Base-by-base conservation (phyloP, 2,888 invertebrate genomes). In the Cosmia pyralina region DNA sequence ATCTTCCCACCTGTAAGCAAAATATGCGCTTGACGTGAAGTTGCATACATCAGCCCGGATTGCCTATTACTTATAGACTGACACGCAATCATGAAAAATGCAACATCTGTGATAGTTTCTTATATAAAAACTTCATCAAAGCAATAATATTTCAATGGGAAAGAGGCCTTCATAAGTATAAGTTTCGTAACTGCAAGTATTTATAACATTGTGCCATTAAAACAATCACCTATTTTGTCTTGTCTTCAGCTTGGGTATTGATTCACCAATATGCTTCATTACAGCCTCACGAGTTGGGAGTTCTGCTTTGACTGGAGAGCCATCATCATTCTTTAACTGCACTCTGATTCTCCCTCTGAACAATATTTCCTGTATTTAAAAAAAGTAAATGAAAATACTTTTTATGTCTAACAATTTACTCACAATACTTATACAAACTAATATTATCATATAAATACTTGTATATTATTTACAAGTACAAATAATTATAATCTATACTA, bases 281-380 rank as follows among this genome's bases (percentile, higher is more conserved):
- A 99, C 91, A 60, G 98, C 97, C 84, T 98, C 98, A 82, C 99
- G 97, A 0, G 97, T 97, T 1, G 98, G 96, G 88, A 98, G 98
- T 55, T 97, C 97, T 0, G 97, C 92, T 90, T 98, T 97, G 46
- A 97, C 94, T 0, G 98, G 97, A 34, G 97, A 96, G 0, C 98
- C 99, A 93, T 99, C 98, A 90, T 99, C 98, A 92, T 98, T 98
- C 91, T 98, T 98, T 77, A 99, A 94, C 91, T 99, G 99, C 0
- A 99, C 98, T 70, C 99, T 97, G 81, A 99, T 98, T 75, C 99
- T 97, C 1, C 99, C 99, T 84, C 98, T 97, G 88, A 97, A 97
- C 62, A 98, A 94, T 77, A 98, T 96, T 95, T 99, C 99, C 97
- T 97, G 85, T 3, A 91, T 92, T 38, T 1, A 15, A 34, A 53